These are phyloP conservation scores for Geothlypis trichas DNA, from an alignment of 2,113 vertebrate genomes.

Conservation along the genomic window DNA sequence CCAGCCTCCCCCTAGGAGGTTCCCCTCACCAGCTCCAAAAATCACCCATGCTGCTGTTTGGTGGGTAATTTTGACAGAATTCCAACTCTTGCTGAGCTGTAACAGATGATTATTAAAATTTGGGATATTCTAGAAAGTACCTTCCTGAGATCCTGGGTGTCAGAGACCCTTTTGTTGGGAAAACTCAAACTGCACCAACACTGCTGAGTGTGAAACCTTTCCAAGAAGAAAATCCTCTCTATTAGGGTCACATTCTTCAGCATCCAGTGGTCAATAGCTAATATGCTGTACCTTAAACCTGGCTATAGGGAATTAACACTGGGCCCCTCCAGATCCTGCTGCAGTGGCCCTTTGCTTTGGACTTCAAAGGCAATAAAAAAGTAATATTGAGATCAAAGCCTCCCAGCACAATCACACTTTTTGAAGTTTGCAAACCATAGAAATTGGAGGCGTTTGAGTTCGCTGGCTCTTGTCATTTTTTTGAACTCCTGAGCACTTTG, in stretches of 20 bases:
- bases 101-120: not conserved
- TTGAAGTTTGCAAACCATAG: not conserved
- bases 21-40: not conserved
- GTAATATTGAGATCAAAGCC: slow-evolving; percentile 1
- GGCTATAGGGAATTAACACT: not conserved
- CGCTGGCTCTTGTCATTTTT: not conserved
- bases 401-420: not conserved
- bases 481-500: not conserved
- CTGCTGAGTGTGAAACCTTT: not conserved
- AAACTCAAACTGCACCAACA: not conserved
- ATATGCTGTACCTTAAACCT: not conserved
- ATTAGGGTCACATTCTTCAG: not conserved
- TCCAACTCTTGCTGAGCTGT: not conserved
- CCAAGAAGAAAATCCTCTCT: not conserved
- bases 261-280: not conserved
- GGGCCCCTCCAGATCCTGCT: not conserved
- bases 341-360: not conserved
- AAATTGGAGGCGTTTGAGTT: not conserved
- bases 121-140: not conserved
- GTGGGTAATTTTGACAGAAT: not conserved
- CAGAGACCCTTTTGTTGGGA: not conserved
- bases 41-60: not conserved
- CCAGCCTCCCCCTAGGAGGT: not conserved
- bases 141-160: not conserved
- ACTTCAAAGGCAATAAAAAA: slow-evolving; percentile 9